phyloP scores from a whole-genome alignment of 2,888 invertebrate genomes.

The Aphrophora alni region DNA sequence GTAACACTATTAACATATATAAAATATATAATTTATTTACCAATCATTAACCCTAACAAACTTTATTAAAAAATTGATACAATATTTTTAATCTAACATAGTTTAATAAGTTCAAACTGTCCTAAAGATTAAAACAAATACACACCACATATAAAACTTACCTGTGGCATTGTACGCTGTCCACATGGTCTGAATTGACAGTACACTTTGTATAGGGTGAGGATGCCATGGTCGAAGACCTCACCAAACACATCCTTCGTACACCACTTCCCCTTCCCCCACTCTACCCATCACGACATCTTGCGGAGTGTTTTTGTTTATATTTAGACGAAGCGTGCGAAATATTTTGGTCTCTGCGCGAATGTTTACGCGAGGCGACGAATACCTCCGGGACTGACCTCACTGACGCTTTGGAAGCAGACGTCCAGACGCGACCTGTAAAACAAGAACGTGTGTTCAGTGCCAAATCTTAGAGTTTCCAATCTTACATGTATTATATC shows the following conservation, averaged over 20 bases:
- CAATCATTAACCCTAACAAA: no score
- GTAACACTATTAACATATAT: no score
- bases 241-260: not conserved
- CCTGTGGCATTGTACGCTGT: not conserved
- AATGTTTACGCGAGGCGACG: not conserved
- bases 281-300: not conserved
- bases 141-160: no score
- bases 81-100: no score
- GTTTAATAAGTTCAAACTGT: no score
- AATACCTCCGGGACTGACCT: no score
- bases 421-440: not conserved
- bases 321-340: not conserved
- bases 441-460: not conserved
- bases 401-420: no score
- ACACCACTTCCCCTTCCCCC: not conserved
- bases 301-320: not conserved
- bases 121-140: no score
- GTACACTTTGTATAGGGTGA: not conserved
- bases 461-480: not conserved
- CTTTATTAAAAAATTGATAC: no score
- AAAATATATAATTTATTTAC: no score
- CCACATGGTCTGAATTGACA: not conserved
- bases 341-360: not conserved
- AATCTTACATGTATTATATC: not conserved
- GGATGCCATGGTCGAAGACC: not conserved